These are phyloP conservation scores for Saturnia pavonia DNA, from an alignment of 2,888 invertebrate genomes.

Conservation along the genomic window DNA sequence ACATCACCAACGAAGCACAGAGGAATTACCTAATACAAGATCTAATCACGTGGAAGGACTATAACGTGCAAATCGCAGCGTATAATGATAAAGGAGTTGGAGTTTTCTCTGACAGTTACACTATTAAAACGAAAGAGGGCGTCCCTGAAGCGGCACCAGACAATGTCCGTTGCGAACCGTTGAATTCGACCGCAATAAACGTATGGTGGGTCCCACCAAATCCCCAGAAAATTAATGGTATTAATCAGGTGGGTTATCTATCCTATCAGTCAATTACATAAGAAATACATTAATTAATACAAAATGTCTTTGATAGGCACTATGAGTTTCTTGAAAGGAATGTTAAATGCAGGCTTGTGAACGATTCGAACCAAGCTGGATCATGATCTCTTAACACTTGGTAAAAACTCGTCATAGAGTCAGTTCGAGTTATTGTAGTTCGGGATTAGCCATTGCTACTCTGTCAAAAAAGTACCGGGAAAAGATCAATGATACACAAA, in stretches of 20 bases:
- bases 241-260: constrained; percentile 89
- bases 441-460: no score
- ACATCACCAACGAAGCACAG: constrained; percentile 96
- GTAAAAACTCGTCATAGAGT: no score
- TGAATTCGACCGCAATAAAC: constrained; percentile 92
- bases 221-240: constrained; percentile 98
- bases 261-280: background rate
- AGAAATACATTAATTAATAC: no score
- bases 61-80: constrained; percentile 97
- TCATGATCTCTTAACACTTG: no score
- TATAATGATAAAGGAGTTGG: constrained; percentile 98
- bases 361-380: no score
- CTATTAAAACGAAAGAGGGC: constrained; percentile 97
- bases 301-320: no score
- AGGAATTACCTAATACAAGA: constrained; percentile 94
- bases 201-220: constrained; percentile 98
- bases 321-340: no score
- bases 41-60: constrained; percentile 98
- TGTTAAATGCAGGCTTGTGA: no score
- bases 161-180: constrained; percentile 87
- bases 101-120: constrained; percentile 93
- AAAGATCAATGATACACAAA: no score
- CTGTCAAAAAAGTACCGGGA: no score
- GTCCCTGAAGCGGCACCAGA: constrained; percentile 96
- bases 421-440: no score